Evolutionary conservation across 2,888 invertebrate species (phyloP), one percentile per base, ranked within the genome.

Genomic region (Ectemnius lituratus): DNA sequence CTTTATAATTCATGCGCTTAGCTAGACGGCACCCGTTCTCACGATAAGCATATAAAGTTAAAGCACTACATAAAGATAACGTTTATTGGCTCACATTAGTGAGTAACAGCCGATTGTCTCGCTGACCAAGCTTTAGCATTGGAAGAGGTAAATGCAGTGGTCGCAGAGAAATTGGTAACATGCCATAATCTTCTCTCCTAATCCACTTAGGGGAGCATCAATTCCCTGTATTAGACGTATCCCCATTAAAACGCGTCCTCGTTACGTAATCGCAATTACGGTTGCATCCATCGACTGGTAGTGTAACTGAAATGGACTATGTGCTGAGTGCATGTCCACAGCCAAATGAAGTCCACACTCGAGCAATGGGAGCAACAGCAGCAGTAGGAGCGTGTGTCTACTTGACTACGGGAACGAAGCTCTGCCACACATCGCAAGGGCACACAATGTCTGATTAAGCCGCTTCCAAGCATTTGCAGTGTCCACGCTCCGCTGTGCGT

Each of bases 381-480:
- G n/a, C 52, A 52, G 52, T 52, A 4, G 37, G 72, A 78, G 49
- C 75, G 23, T 71, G 69, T 67, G 70, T 79, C 75, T 73, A 73
- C 68, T 71, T 71, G 68, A 73, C 47, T 77, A 71, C 71, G 63
- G 70, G 52, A 37, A 16, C 52, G 14, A 52, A 5, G 52, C n/a
- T 52, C 70, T 73, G 75, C 62, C 68, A 75, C 67, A 73, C 37
- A 80, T 79, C 76, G 64, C 77, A 62, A 62, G 59, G 27, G 79
- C 82, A 79, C 79, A 85, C 87, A 88, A 87, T 88, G 81, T 85
- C 84, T 88, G 88, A 88, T 88, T 88, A 88, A 88, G 87, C 87
- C 86, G 87, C 88, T 85, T 87, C 85, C 84, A 84, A 85, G 84
- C 82, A 85, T 83, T 84, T 84, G 85, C 86, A 87, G 81, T 85